A percentile compares a stretch with the other conserved stretches of the same genome.
Evolutionary conservation across 2,797 vertebrate species (phyloP).

Genomic region (Phrynocephalus guinanensis): DNA sequence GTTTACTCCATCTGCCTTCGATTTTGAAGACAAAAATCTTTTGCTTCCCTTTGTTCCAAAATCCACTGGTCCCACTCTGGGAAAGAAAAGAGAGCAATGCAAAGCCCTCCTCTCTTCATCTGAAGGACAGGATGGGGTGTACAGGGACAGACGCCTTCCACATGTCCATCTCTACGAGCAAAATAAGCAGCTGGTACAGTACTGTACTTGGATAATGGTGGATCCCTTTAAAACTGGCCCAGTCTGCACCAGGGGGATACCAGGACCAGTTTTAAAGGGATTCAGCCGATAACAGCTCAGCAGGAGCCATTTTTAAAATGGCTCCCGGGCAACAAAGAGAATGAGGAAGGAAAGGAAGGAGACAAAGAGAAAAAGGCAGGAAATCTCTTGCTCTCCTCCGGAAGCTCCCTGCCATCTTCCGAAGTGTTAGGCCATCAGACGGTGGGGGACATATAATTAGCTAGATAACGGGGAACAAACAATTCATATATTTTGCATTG

Average conservation of each 20-base stretch:
- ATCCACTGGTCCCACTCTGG: neutral
- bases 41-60: too few species aligned
- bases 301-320: too few species aligned
- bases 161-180: too few species aligned
- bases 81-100: too few species aligned
- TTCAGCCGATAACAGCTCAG: too few species aligned
- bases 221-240: too few species aligned
- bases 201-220: neutral
- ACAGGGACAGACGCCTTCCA: neutral
- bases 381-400: neutral
- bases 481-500: neutral
- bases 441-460: neutral
- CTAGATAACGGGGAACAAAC: neutral
- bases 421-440: neutral
- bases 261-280: too few species aligned
- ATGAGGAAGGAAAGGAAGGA: neutral
- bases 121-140: too few species aligned
- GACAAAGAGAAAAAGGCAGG: neutral
- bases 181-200: neutral
- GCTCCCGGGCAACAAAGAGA: too few species aligned
- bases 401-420: neutral
- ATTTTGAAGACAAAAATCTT: neutral
- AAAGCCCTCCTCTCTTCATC: too few species aligned
- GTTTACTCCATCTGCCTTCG: neutral
- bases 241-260: too few species aligned